Conservation (phyloP, 1,140 invertebrate species). For the Rhysida immarginata region DNA sequence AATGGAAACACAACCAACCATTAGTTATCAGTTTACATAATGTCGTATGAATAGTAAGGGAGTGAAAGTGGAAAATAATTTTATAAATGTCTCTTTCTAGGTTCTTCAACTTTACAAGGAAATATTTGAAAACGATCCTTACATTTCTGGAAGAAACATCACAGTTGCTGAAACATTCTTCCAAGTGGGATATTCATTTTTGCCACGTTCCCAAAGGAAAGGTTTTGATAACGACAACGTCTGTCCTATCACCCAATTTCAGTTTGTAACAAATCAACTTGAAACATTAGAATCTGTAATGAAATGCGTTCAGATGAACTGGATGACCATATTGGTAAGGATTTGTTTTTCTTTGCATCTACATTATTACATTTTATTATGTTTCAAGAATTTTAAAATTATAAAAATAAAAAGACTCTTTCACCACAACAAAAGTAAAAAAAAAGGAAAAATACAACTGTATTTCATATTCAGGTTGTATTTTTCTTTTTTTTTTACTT, state of each 20-base stretch:
- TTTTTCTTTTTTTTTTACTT: too few relatives aligned
- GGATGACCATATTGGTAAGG: conserved; percentile 74
- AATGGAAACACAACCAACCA: too few relatives aligned
- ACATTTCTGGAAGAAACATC: not conserved
- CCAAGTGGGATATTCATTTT: not conserved
- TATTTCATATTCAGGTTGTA: too few relatives aligned
- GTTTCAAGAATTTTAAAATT: not conserved
- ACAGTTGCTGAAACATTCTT: not conserved
- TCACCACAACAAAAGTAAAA: not conserved
- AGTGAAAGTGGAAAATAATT: not conserved
- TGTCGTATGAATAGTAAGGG: not conserved
- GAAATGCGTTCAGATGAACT: conserved; percentile 74
- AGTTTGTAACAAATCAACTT: conserved; percentile 38
- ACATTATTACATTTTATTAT: not conserved
- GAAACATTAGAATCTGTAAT: conserved; percentile 51
- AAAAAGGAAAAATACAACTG: too few relatives aligned
- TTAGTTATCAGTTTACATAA: not conserved
- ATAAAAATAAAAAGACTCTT: not conserved
- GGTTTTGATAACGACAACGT: too few relatives aligned
- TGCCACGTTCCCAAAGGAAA: too few relatives aligned
- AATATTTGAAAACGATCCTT: conserved; percentile 33
- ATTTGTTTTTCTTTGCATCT: not conserved
- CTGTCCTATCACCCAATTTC: not conserved
- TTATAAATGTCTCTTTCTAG: conserved; percentile 21
- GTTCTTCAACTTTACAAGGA: conserved; percentile 42